A percentile compares a stretch with the other conserved stretches of the same genome.
phyloP scores from a whole-genome alignment of 2,888 invertebrate species.

The Meiosimyza platycephala region DNA sequence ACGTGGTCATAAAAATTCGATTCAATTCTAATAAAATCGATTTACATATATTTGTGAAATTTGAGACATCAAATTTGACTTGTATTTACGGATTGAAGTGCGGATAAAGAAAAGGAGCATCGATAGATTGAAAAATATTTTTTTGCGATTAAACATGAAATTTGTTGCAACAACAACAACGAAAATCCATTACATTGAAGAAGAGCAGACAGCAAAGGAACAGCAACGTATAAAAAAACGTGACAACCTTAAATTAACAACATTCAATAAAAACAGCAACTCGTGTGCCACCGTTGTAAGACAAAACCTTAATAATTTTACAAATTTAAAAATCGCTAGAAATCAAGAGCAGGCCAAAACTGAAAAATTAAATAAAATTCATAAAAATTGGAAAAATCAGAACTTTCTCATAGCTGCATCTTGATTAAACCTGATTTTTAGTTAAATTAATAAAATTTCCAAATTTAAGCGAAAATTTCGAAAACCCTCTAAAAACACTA shows the following conservation, averaged over 20 bases:
- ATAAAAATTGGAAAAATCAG: slow-evolving; percentile 64
- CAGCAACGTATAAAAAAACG: slow-evolving; percentile 53
- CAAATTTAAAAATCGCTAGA: slow-evolving; percentile 43
- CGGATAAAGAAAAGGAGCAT: slow-evolving; percentile 31
- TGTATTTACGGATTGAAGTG: slow-evolving; percentile 24
- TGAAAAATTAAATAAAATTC: slow-evolving; percentile 52
- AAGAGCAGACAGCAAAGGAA: slow-evolving; percentile 33
- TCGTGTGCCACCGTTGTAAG: slow-evolving; percentile 38
- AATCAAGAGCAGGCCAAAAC: slow-evolving; percentile 44
- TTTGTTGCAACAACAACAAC: slow-evolving; percentile 63
- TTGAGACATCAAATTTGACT: background rate
- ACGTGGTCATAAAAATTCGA: slow-evolving; percentile 40
- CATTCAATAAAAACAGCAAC: slow-evolving; percentile 45
- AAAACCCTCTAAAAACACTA: slow-evolving; percentile 27
- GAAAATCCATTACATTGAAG: slow-evolving; percentile 40
- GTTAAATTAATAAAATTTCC: slow-evolving; percentile 36
- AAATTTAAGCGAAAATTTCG: slow-evolving; percentile 40
- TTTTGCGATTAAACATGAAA: slow-evolving; percentile 66
- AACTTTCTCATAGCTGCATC: slow-evolving; percentile 65
- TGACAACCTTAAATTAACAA: slow-evolving; percentile 46
- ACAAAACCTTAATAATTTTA: slow-evolving; percentile 38
- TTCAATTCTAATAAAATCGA: slow-evolving; percentile 31
- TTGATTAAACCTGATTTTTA: slow-evolving; percentile 58
- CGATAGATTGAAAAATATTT: slow-evolving; percentile 34
- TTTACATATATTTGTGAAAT: slow-evolving; percentile 34